Base-by-base conservation (phyloP, 2,888 invertebrate species). In the Danaus chrysippus region DNA sequence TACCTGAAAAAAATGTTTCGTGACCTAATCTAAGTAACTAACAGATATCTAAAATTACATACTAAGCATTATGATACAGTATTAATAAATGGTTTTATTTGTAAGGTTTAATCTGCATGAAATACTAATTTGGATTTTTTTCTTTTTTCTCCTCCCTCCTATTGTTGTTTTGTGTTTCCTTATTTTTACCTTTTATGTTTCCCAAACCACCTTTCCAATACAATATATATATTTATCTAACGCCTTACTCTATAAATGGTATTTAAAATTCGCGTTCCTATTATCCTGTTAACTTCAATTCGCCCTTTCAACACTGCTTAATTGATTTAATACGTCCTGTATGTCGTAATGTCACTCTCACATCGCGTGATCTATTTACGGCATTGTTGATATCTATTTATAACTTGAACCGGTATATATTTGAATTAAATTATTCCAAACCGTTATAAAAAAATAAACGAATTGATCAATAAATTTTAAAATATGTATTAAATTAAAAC, bases 271-370 rank as follows among this genome's bases (percentile, higher is more conserved):
- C 54, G 52, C 58, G 57, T 64, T 9, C 58, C 71, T 52, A 75
- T 73, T 74, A 69, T 70, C 66, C 70, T 78, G 78, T 81, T 81
- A 80, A 76, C 73, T 71, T 63, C 73, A 77, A 81, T 79, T 78
- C 75, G 73, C 73, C 73, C 77, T 79, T 82, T 81, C 76, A 72
- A 73, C 68, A 68, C 72, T 67, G 68, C 74, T 68, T 86, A 86
- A 88, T 87, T 83, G 83, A 76, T 77, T 82, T 71, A 84, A 85
- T 83, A 75, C 81, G 76, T 76, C 77, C 81, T 77, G 78, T 67
- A 68, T 72, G 70, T 68, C 76, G 72, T 72, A 75, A 76, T 71
- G 74, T 68, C 84, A 83, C 77, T 78, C 79, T 73, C 63, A 55
- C 70, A 64, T 63, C 75, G 81, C 86, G 83, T 85, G 84, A 67